Evolutionary conservation across 2,888 invertebrate species (phyloP), one percentile per base, ranked within the genome.

Genomic region (Nomada fabriciana): DNA sequence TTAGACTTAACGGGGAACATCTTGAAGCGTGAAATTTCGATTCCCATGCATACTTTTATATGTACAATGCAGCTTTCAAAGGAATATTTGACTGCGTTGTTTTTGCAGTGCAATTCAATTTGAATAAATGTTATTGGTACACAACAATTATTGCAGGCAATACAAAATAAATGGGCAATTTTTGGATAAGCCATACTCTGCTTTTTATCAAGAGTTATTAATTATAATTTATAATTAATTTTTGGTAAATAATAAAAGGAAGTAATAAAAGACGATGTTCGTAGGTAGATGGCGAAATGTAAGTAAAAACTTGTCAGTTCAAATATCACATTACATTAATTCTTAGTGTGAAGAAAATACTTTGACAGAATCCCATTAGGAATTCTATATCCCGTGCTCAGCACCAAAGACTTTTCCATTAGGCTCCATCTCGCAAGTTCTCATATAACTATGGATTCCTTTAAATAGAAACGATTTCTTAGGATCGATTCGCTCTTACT

Each of bases 391-490:
- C 23, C 18, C 15, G 15, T n/a, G 9, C 23, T 63, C 15, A 20
- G 29, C 23, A 2, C 23, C 18, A 43, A 42, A 43, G 57, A 59
- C 25, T 15, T 15, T 29, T 59, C 47, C 70, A 47, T 70, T 70
- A 70, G 59, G 9, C n/a, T 15, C 23, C 2, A 23, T 25, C 15
- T 2, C 57, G 29, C 10, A 47, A 60, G 59, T 50, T 59, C 47
- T 57, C 43, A 7, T 23, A 57, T 57, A 20, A 43, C 29, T 4
- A 13, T 10, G 20, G 57, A 70, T 47, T 70, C 47, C 70, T 60
- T 70, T 25, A 59, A 59, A 70, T 47, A n/a, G 59, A 29, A 70
- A 25, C 69, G 69, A 70, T 70, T 20, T 20, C 29, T 29, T 5
- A 10, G 47, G 42, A 70, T 70, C 70, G 29, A 59, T 59, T 29